Evolutionary conservation across 2,888 invertebrate species (phyloP), one percentile per base, ranked within the genome.

Genomic region (Lithophane ornitopus): DNA sequence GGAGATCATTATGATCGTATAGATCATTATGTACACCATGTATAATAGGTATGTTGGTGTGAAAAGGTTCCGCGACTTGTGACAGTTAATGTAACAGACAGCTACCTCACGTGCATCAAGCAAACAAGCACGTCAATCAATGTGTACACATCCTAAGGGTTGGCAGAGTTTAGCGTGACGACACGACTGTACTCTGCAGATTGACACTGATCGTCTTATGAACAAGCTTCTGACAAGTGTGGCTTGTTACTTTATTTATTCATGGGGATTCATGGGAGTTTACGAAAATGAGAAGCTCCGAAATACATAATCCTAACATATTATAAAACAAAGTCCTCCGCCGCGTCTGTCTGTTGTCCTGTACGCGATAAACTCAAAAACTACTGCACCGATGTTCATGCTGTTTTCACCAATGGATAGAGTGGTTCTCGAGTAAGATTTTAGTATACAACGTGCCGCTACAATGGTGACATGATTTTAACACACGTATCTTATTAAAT

Each of bases 171-270:
- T 28, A 67, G 2, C 41, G 9, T 68, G 65, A 54, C 67, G 49
- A 67, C 74, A 52, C n/a, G 66, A 54, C 49, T 58, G 63, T 8
- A 22, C 28, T 19, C n/a, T 26, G 44, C 16, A 72, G 71, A 70
- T 75, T 79, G 84, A 84, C 80, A 73, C 72, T 70, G 84, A 76
- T 84, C 66, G 62, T 11, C 56, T 70, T 67, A 26, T 12, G 26
- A 68, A 67, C 61, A 58, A 80, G 62, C 44, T 59, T 61, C 22
- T 69, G 69, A 63, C 58, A 73, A 34, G 39, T 4, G 52, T 19
- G 12, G 2, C 26, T 26, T n/a, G 34, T 28, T 59, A 41, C 11
- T 58, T 63, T 67, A 34, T 80, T 81, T 67, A 56, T 69, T 41
- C 26, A n/a, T 52, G 1, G 26, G 26, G 8, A 56, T 74, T 41